Conservation (phyloP, 2,888 invertebrate genomes). For the Synanthedon tipuliformis region DNA sequence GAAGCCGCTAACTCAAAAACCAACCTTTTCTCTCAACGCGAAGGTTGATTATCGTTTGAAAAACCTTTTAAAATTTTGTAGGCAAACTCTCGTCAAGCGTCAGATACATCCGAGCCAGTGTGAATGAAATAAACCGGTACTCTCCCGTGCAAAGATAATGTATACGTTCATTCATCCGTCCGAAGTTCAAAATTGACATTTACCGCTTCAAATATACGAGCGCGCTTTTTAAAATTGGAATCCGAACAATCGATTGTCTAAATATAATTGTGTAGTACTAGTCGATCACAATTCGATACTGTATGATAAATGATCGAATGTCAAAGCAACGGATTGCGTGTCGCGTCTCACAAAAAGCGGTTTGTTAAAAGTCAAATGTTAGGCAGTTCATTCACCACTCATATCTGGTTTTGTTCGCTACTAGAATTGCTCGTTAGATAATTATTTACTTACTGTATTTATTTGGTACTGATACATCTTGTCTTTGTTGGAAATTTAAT, state of each 20-base stretch:
- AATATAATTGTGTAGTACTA: constrained; percentile 33
- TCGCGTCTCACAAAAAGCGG: constrained; percentile 27
- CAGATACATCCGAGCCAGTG: constrained; percentile 17
- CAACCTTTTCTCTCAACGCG: background rate
- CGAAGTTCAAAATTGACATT: background rate
- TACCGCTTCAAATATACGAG: background rate
- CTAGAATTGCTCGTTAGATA: background rate
- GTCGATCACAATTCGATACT: constrained; percentile 51
- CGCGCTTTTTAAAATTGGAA: too few species aligned
- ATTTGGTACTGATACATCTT: too few species aligned
- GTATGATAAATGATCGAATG: constrained; percentile 46
- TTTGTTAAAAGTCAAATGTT: constrained; percentile 28
- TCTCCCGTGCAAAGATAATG: constrained; percentile 6
- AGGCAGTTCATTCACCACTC: constrained; percentile 42
- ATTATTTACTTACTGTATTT: background rate
- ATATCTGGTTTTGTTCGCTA: constrained; percentile 2
- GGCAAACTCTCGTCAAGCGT: constrained; percentile 13
- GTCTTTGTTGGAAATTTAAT: too few species aligned
- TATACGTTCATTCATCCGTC: background rate
- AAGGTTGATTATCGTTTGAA: background rate
- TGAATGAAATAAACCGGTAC: constrained; percentile 51
- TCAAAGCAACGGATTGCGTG: constrained; percentile 26
- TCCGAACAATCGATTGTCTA: constrained; percentile 11
- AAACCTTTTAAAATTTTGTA: background rate
- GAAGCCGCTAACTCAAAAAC: background rate